Evolutionary conservation across 2,797 vertebrate genomes (phyloP).

Genomic region (Emydoidea blandingii): DNA sequence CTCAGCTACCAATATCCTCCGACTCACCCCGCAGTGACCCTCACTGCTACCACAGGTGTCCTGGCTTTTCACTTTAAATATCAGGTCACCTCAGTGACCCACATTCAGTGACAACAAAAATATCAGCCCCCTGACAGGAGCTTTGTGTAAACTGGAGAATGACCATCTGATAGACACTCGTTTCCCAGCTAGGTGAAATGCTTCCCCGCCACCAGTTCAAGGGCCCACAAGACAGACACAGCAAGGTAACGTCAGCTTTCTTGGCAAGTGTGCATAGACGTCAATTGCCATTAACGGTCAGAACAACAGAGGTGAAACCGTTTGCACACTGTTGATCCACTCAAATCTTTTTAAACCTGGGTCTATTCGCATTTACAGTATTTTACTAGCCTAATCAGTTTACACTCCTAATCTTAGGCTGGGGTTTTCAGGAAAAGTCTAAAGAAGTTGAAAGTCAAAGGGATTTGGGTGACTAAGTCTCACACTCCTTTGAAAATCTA

Average conservation of each 20-base stretch:
- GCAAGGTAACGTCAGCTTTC: not conserved
- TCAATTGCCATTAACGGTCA: not conserved
- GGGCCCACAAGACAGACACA: accelerated
- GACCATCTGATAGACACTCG: not conserved
- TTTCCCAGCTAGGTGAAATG: not conserved
- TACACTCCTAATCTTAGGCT: not conserved
- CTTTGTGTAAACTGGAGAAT: not conserved
- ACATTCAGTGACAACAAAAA: not conserved
- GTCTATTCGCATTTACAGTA: not conserved
- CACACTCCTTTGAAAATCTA: not conserved
- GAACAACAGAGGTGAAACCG: not conserved
- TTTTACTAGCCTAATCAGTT: slow-evolving; percentile 5
- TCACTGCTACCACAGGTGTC: too few species aligned
- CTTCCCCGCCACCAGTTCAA: not conserved
- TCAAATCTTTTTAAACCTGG: not conserved
- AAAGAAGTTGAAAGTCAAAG: not conserved
- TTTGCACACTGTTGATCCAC: not conserved
- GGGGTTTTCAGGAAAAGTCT: slow-evolving; percentile 9
- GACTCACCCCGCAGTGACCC: too few species aligned
- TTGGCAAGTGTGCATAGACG: not conserved
- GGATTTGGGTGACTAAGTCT: not conserved
- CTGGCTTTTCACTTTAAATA: not conserved
- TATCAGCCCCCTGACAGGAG: not conserved
- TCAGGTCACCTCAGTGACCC: not conserved
- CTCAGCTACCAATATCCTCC: not conserved